phyloP scores from a whole-genome alignment of 1,140 invertebrate species.

The Brachionus plicatilis region DNA sequence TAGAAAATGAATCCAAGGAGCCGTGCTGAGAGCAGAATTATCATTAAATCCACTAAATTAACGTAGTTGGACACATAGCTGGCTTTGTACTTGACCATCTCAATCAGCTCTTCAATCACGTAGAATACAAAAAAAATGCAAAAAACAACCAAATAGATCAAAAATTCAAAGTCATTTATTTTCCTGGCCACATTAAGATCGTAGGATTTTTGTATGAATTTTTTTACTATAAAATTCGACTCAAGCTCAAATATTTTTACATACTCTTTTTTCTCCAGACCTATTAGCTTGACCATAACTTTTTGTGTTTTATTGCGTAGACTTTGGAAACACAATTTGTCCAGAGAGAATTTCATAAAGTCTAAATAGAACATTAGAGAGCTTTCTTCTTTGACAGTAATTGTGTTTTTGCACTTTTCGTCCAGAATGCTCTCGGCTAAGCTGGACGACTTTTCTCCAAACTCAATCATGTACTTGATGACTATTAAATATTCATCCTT shows the following conservation, averaged over 20 bases:
- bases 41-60: background rate
- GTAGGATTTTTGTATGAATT: background rate
- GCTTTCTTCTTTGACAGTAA: background rate
- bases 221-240: background rate
- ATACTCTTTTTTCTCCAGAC: background rate
- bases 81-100: background rate
- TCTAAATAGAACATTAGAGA: background rate
- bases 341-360: background rate
- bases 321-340: background rate
- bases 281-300: background rate
- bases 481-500: background rate
- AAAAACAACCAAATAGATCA: background rate
- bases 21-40: background rate
- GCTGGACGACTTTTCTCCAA: background rate
- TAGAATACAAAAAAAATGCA: background rate
- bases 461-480: background rate
- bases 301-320: background rate
- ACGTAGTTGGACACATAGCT: background rate
- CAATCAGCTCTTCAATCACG: background rate
- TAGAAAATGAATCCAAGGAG: background rate
- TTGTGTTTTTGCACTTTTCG: background rate
- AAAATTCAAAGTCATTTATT: background rate
- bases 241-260: background rate
- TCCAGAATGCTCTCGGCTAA: background rate
- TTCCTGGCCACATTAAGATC: background rate